phyloP scores from a whole-genome alignment of 2,797 vertebrate genomes.

The Eidolon dupreanum region DNA sequence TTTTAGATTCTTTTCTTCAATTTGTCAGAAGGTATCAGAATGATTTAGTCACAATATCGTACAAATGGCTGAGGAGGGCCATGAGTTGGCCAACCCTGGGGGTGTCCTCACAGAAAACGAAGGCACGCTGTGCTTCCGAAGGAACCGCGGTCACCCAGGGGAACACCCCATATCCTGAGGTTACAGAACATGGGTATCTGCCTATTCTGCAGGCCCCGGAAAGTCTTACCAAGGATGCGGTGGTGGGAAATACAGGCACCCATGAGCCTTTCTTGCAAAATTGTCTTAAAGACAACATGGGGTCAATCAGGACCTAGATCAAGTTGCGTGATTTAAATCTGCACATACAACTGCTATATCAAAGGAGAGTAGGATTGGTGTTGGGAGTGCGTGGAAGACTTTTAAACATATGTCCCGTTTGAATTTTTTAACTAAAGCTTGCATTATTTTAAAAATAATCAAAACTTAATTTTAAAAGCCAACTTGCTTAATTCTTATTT shows the following conservation, averaged over 20 bases:
- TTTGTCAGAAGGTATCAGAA: not conserved
- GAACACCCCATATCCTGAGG: accelerated
- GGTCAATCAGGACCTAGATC: not conserved
- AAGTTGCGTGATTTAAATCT: not conserved
- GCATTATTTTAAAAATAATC: not conserved
- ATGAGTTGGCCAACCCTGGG: not conserved
- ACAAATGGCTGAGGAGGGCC: not conserved
- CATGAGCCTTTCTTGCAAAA: not conserved
- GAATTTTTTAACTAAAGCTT: not conserved
- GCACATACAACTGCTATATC: not conserved
- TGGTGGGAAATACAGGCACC: not conserved
- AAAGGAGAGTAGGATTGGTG: not conserved
- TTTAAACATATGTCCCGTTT: not conserved
- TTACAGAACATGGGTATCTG: not conserved
- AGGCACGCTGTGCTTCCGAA: not conserved
- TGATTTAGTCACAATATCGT: not conserved
- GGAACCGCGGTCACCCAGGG: accelerated
- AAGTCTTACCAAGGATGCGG: not conserved
- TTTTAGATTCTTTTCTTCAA: not conserved
- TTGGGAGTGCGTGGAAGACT: not conserved
- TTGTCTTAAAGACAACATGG: not conserved
- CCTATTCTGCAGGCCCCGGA: not conserved
- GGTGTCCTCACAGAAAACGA: not conserved
- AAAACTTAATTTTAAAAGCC: not conserved
- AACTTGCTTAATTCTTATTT: not conserved